phyloP scores from a whole-genome alignment of 2,113 vertebrate species.

The Uropsilus gracilis region DNA sequence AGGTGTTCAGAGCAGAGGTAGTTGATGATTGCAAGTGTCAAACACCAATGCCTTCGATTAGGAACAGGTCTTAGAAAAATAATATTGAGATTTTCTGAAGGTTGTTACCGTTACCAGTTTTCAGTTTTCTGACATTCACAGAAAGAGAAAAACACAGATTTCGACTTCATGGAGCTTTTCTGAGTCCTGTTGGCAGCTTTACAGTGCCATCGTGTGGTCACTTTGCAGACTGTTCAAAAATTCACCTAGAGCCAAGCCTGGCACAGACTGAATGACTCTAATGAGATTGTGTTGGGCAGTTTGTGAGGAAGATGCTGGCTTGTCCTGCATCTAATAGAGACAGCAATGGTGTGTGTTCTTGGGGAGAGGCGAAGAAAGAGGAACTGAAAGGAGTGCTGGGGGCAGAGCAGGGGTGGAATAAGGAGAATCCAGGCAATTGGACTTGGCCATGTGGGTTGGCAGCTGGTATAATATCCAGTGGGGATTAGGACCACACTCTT shows the following conservation, averaged over 20 bases:
- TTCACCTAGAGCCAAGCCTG: not conserved
- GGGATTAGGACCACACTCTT: not conserved
- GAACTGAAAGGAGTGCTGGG: not conserved
- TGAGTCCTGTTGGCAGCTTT: conserved; percentile 27
- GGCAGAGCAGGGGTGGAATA: not conserved
- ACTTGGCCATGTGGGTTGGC: not conserved
- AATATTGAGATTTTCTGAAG: conserved; percentile 20
- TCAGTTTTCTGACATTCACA: conserved; percentile 43
- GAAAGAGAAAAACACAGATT: not conserved
- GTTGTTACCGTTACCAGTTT: not conserved
- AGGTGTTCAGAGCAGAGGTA: not conserved
- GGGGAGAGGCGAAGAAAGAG: not conserved
- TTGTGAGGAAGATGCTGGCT: not conserved
- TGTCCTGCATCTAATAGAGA: not conserved
- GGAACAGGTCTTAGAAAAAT: not conserved
- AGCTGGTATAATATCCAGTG: not conserved
- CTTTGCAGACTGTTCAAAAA: not conserved
- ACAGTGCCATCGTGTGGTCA: conserved; percentile 84
- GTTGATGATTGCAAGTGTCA: not conserved
- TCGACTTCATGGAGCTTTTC: not conserved
- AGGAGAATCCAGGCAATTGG: not conserved
- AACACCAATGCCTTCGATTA: conserved; percentile 9
- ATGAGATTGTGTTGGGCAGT: rapidly evolving
- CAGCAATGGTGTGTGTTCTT: not conserved
- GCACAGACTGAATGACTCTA: not conserved